These are phyloP conservation scores for Amazona vittata DNA, from an alignment of 2,113 vertebrate genomes.

Conservation along the genomic window DNA sequence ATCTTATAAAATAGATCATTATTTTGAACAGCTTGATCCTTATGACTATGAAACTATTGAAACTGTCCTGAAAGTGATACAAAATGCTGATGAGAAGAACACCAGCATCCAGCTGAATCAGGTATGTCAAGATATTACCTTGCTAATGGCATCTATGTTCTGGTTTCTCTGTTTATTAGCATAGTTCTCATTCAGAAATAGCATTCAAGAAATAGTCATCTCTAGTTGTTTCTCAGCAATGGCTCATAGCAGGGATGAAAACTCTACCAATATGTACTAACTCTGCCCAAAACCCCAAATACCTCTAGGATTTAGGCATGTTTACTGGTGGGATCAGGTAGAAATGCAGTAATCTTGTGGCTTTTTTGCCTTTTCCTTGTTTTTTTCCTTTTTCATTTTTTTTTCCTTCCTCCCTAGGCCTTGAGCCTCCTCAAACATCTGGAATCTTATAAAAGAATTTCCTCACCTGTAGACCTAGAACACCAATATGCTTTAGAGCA, in stretches of 20 bases:
- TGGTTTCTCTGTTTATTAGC: neutral
- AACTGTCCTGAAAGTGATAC: constrained; percentile 86
- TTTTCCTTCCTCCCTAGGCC: constrained; percentile 72
- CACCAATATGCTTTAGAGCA: constrained; percentile 86
- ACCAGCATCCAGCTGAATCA: constrained; percentile 81
- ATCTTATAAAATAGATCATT: neutral
- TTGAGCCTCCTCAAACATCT: constrained; percentile 90
- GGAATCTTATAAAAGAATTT: constrained; percentile 87
- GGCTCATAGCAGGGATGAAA: neutral
- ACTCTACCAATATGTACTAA: neutral
- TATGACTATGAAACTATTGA: constrained; percentile 95
- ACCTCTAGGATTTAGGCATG: neutral
- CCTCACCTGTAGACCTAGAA: constrained; percentile 85
- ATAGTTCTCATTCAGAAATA: neutral
- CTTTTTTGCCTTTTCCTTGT: neutral
- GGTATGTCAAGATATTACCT: constrained; percentile 66
- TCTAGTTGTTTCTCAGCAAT: neutral
- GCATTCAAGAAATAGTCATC: neutral
- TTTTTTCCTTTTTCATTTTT: accelerated
- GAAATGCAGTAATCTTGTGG: neutral
- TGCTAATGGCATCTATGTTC: neutral
- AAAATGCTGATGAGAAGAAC: constrained; percentile 84
- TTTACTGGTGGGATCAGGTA: neutral
- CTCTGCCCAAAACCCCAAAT: neutral
- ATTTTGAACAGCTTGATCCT: constrained; percentile 86